phyloP scores from a whole-genome alignment of 2,888 invertebrate genomes.

The Hirudinaria manillensis region DNA sequence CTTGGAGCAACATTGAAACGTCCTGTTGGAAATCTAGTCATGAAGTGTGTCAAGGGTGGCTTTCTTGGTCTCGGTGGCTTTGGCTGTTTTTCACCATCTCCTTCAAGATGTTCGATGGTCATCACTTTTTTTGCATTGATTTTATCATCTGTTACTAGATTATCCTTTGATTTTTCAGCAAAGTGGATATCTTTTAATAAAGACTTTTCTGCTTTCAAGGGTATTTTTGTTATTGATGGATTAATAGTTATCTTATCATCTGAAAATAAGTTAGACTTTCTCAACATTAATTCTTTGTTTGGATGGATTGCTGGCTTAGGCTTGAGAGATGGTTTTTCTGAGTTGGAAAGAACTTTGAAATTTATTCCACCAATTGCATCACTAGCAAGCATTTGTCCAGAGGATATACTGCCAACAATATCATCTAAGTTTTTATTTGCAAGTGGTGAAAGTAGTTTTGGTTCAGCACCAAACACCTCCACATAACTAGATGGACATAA shows the following conservation, averaged over 20 bases:
- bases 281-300: not conserved
- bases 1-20: not conserved
- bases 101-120: not conserved
- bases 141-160: no score
- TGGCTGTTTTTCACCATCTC: not conserved
- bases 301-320: not conserved
- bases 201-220: not conserved
- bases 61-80: not conserved
- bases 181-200: not conserved
- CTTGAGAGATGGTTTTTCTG: constrained; percentile 1
- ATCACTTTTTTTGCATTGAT: no score
- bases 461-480: constrained; percentile 40
- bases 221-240: no score
- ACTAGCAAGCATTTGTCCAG: no score
- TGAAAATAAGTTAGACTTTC: not conserved
- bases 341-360: no score
- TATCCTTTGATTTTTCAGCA: not conserved
- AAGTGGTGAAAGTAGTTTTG: not conserved
- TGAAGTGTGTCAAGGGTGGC: not conserved
- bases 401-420: no score
- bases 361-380: no score
- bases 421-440: not conserved
- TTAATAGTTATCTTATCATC: not conserved
- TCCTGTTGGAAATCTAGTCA: not conserved
- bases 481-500: constrained; percentile 52